Base-by-base conservation (phyloP, 2,888 invertebrate genomes). In the Pseudococcus viburni region DNA sequence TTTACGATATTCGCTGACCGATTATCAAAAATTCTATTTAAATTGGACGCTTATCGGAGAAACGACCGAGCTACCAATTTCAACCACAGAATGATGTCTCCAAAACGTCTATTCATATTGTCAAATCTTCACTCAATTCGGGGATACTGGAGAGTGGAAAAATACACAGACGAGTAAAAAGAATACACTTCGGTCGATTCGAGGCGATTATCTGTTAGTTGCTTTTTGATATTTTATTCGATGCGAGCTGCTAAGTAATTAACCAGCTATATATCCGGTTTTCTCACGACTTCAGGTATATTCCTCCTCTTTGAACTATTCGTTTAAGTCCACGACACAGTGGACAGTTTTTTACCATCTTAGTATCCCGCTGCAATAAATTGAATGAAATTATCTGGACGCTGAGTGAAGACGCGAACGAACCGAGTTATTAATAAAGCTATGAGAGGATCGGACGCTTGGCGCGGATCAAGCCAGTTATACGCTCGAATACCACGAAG, bases 251-350 rank as follows among this genome's bases (percentile, higher is more conserved):
- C 80, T 42, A 42, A 80, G 80, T 80, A 80, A 80, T 80, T 80
- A 80, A 80, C 39, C 42, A 80, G 80, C 22, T 80, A 80, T 46
- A 46, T 80, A 80, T 80, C 80, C 80, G 80, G 80, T 80, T 80
- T 80, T 80, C 42, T 80, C 80, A 46, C 80, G 68, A 80, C 80
- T 42, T 39, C 80, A 33, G 26, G 26, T 33, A 33, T 33, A 33
- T 33, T 33, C 26, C 26, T 33, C 3, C 26, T 33, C 26, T 33
- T 33, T 33, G 26, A 33, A 33, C 26, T 33, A 33, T 33, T 33
- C 26, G 26, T 33, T 33, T 33, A 33, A 1, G 26, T 33, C 26
- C 26, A 33, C 26, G 26, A 33, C 26, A 39, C n/a, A 80, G 80
- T 46, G 80, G 80, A 77, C 77, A 77, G 39, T 77, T 42, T 42